Percentiles rank a stretch among this genome's conserved stretches.
phyloP scores from a whole-genome alignment of 2,113 vertebrate species.

The Aplodontia rufa region DNA sequence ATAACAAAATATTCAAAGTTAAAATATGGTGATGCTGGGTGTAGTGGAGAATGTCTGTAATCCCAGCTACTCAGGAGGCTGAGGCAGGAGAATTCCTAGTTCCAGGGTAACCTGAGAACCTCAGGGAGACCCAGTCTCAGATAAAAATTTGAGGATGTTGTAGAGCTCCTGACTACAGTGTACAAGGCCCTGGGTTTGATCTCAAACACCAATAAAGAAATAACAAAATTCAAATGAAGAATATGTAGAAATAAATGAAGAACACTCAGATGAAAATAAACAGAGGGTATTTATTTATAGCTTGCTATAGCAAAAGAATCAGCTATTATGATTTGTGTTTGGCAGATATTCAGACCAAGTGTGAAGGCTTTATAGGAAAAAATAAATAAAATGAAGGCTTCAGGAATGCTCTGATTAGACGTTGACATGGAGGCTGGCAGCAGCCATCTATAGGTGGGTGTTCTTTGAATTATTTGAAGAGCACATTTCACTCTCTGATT shows the following conservation, averaged over 20 bases:
- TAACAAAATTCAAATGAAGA: not conserved
- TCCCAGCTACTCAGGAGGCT: not conserved
- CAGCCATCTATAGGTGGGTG: not conserved
- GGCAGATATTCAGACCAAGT: not conserved
- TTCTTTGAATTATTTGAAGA: not conserved
- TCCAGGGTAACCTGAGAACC: not conserved
- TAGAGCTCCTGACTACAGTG: not conserved
- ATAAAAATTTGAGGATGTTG: not conserved
- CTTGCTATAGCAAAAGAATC: not conserved
- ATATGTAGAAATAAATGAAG: not conserved
- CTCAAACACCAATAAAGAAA: not conserved
- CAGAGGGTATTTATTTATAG: not conserved
- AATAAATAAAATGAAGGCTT: not conserved
- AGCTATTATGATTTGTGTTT: not conserved
- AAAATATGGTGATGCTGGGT: not conserved
- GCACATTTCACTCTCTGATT: not conserved
- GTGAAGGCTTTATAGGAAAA: not conserved
- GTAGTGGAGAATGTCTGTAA: not conserved
- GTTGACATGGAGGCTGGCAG: not conserved
- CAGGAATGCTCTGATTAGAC: not conserved
- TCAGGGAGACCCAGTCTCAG: not conserved
- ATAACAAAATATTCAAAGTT: not conserved
- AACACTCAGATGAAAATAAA: not conserved
- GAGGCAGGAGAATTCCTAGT: not conserved
- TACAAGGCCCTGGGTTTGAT: not conserved